Evolutionary conservation across 2,113 vertebrate genomes (phyloP), one percentile per base, ranked within the genome.

Genomic region (Paradoxurus hermaphroditus): DNA sequence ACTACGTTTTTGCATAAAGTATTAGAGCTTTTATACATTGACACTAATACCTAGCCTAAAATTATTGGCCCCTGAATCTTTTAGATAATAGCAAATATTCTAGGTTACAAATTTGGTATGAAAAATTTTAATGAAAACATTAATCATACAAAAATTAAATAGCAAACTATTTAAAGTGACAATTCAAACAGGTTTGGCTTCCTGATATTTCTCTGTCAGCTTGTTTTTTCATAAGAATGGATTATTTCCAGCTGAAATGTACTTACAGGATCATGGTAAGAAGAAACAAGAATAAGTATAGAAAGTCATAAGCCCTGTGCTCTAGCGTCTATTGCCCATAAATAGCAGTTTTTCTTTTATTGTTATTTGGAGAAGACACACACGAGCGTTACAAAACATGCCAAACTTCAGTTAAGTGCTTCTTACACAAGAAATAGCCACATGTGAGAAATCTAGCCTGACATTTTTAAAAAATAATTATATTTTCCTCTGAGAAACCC

Each of bases 121-220:
- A 95, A 97, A 97, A 95, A 88, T 72, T 63, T 98, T 97, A 97
- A 97, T 95, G 59, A 88, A 36, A 98, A 97, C n/a, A 81, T 96
- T 90, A 98, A 77, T 84, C 86, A 77, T 95, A 95, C 8, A 97
- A 97, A 77, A 98, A 75, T 86, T 86, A 68, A 97, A 83, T 65
- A 97, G 49, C 29, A 98, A 98, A 89, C 73, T 77, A 97, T 78
- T 94, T 93, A 31, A 97, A 94, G 94, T 94, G 90, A 97, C 2
- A 96, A 85, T 97, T 95, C 70, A 92, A 93, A 94, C 49, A 91
- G 23, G 96, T 95, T 63, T 86, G 75, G 75, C 77, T 97, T 95
- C 86, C n/a, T 93, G 44, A 53, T 91, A 92, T 36, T 97, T 92
- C 63, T 90, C 27, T 91, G 90, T 86, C 63, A 41, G 65, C 36